Evolutionary conservation across 2,888 invertebrate genomes (phyloP).

Genomic region (Thera britannica): DNA sequence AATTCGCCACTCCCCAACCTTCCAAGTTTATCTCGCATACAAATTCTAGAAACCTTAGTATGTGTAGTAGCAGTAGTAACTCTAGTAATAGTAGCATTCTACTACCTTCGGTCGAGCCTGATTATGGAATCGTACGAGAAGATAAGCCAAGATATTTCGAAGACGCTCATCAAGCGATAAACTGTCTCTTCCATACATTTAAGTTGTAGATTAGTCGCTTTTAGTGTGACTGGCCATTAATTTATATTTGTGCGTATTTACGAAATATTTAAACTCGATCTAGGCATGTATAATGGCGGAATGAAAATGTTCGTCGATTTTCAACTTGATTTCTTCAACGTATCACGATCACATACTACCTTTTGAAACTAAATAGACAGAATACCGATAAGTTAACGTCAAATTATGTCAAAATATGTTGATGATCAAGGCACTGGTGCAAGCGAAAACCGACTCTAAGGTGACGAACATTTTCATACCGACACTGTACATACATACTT

Average conservation of each 20-base stretch:
- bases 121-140: conserved; percentile 70
- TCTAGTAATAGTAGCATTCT: conserved; percentile 34
- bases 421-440: too few relatives aligned
- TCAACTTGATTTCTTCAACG: too few relatives aligned
- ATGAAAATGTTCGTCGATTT: too few relatives aligned
- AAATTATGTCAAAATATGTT: too few relatives aligned
- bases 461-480: too few relatives aligned
- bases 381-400: too few relatives aligned
- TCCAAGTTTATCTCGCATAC: conserved; percentile 55
- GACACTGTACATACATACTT: not conserved
- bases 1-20: conserved; percentile 58
- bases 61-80: conserved; percentile 42
- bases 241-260: conserved; percentile 17
- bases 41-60: conserved; percentile 54
- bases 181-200: conserved; percentile 69
- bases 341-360: too few relatives aligned
- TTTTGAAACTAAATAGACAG: too few relatives aligned
- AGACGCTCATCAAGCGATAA: conserved; percentile 74
- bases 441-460: too few relatives aligned
- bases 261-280: conserved; percentile 4
- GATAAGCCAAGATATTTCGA: conserved; percentile 74
- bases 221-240: conserved; percentile 10
- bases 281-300: too few relatives aligned
- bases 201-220: conserved; percentile 53
- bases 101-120: conserved; percentile 70